These are phyloP conservation scores for Pogonus chalceus DNA, from an alignment of 1,140 invertebrate genomes.

Conservation along the genomic window DNA sequence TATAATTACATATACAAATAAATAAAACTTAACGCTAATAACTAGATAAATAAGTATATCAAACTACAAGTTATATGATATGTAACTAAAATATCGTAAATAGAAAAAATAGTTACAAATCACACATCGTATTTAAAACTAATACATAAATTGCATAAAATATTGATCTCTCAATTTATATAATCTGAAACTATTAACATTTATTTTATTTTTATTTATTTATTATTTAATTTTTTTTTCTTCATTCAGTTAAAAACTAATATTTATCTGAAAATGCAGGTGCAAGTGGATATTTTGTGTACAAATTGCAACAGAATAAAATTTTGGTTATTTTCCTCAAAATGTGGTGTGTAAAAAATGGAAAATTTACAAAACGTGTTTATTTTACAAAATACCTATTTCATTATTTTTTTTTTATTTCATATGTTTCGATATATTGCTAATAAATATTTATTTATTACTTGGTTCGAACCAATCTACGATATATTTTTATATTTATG, in stretches of 20 bases:
- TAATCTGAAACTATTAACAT: background rate
- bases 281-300: background rate
- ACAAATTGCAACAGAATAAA: background rate
- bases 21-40: background rate
- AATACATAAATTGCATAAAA: constrained; percentile 1
- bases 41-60: background rate
- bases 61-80: too few relatives aligned
- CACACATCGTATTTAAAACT: background rate
- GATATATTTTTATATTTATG: background rate
- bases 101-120: too few relatives aligned
- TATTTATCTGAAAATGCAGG: background rate
- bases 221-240: too few relatives aligned
- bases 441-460: background rate
- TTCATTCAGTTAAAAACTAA: too few relatives aligned
- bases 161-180: background rate
- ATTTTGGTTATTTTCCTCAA: background rate
- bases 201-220: too few relatives aligned
- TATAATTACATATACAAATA: constrained; percentile 8
- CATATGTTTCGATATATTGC: background rate
- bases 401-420: background rate
- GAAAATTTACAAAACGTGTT: background rate
- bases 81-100: too few relatives aligned
- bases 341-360: constrained; percentile 1
- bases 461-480: background rate
- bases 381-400: background rate